phyloP scores from a whole-genome alignment of 2,113 vertebrate genomes.

The Petromus typicus region DNA sequence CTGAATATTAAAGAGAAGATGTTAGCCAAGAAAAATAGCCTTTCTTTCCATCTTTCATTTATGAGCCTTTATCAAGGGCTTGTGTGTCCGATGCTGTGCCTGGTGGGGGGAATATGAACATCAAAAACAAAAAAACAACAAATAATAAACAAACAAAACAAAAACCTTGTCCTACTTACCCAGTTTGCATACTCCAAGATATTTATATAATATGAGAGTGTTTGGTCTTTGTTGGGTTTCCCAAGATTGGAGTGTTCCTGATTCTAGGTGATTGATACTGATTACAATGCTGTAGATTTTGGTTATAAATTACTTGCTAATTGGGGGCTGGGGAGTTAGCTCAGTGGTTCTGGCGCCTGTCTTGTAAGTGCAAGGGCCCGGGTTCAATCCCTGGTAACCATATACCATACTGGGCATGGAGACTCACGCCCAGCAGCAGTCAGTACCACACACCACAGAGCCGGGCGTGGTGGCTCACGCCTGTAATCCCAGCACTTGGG shows the following conservation, averaged over 20 bases:
- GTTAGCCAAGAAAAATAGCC: background rate
- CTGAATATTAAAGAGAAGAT: background rate
- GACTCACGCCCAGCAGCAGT: no score
- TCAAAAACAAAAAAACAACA: background rate
- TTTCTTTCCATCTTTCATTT: background rate
- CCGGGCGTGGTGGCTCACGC: no score
- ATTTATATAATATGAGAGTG: background rate
- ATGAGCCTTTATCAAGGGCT: slow-evolving; percentile 13
- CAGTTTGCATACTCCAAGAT: background rate
- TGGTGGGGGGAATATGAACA: background rate
- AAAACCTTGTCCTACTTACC: background rate
- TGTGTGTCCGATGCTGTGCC: background rate
- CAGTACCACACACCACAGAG: no score
- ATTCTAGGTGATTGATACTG: background rate
- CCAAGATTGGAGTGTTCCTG: background rate
- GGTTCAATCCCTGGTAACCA: no score
- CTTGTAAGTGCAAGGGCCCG: no score
- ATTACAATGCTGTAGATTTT: slow-evolving; percentile 18
- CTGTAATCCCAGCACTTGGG: no score
- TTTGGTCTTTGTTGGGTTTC: background rate
- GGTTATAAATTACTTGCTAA: background rate
- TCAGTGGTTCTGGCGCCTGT: no score
- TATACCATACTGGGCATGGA: no score
- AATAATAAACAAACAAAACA: background rate
- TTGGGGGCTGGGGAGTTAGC: no score